Conservation (phyloP, 2,797 vertebrate species). For the Poeciliopsis presidionis region DNA sequence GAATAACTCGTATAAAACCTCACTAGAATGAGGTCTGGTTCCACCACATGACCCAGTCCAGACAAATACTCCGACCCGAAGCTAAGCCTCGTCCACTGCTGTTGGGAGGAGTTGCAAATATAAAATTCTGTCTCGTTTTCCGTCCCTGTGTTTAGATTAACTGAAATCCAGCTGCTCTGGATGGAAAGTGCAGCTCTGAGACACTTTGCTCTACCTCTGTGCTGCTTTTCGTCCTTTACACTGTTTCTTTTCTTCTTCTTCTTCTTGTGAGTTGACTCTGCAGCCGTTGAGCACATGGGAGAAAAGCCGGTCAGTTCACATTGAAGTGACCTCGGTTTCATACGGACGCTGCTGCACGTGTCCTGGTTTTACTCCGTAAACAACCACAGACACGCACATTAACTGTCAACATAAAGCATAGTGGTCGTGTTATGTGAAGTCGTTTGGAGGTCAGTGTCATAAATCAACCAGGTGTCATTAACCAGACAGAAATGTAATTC, state of each 20-base stretch:
- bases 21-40: constrained; percentile 6
- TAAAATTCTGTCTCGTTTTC: constrained; percentile 51
- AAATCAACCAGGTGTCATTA: background rate
- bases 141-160: constrained; percentile 56
- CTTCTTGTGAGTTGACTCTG: constrained; percentile 15
- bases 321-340: constrained; percentile 30
- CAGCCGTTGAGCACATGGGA: constrained; percentile 17
- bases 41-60: constrained; percentile 29
- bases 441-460: background rate
- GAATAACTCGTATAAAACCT: background rate
- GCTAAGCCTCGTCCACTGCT: constrained; percentile 38
- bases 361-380: constrained; percentile 7
- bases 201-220: constrained; percentile 23
- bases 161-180: constrained; percentile 50
- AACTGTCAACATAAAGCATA: background rate
- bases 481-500: background rate
- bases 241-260: background rate
- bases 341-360: constrained; percentile 1
- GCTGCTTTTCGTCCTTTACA: background rate
- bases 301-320: constrained; percentile 21
- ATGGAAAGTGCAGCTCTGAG: constrained; percentile 48
- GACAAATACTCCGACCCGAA: constrained; percentile 30
- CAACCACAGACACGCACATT: background rate
- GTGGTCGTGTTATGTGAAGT: background rate
- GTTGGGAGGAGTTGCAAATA: constrained; percentile 47